A percentile compares a stretch with the other conserved stretches of the same genome.
phyloP scores from a whole-genome alignment of 2,113 vertebrate species.

The Piliocolobus tephrosceles region DNA sequence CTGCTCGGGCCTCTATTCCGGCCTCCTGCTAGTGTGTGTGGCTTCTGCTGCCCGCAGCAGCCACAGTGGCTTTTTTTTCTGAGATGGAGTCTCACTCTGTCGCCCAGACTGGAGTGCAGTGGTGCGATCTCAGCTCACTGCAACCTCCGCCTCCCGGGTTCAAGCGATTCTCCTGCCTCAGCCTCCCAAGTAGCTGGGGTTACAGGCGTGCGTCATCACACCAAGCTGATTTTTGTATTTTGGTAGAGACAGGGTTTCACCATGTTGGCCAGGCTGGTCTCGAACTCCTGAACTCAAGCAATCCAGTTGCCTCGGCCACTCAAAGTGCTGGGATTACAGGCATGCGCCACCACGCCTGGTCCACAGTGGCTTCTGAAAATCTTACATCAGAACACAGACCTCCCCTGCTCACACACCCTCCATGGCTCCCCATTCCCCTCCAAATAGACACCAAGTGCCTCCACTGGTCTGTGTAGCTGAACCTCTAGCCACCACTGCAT shows the following conservation, averaged over 20 bases:
- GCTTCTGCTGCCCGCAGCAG: not conserved
- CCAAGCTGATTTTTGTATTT: too few relatives aligned
- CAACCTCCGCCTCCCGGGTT: too few relatives aligned
- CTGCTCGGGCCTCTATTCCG: not conserved
- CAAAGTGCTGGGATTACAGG: not conserved
- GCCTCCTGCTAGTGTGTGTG: not conserved
- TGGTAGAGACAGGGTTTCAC: not conserved
- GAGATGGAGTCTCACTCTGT: too few relatives aligned
- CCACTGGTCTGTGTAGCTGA: fast-evolving
- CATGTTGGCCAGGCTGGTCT: not conserved
- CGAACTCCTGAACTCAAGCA: not conserved
- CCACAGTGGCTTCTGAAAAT: not conserved
- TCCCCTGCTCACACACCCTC: not conserved
- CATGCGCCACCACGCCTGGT: not conserved
- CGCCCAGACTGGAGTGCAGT: too few relatives aligned
- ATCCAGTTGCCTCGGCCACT: too few relatives aligned
- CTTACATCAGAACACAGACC: not conserved
- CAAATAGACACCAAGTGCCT: not conserved
- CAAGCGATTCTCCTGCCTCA: too few relatives aligned
- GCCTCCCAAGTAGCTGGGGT: too few relatives aligned
- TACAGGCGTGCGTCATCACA: too few relatives aligned
- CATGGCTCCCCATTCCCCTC: not conserved
- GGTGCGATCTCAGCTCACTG: too few relatives aligned
- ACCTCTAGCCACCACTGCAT: not conserved
- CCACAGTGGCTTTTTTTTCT: not conserved